phyloP scores from a whole-genome alignment of 1,140 invertebrate species.

The Mactra quadrangularis region DNA sequence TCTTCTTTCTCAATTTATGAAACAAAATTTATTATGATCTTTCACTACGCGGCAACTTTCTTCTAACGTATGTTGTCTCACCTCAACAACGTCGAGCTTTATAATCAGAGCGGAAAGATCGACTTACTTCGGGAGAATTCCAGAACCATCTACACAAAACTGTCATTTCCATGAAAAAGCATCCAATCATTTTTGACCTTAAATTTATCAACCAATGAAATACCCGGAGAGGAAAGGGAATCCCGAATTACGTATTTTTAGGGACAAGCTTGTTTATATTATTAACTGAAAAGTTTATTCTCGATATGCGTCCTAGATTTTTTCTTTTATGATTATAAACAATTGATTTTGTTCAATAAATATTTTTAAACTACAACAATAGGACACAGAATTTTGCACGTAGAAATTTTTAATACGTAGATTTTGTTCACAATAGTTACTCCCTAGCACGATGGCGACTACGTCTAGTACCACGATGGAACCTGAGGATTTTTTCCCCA shows the following conservation, averaged over 20 bases:
- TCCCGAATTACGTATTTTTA: neutral
- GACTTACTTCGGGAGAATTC: constrained; percentile 27
- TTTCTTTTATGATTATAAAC: neutral
- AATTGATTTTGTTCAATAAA: neutral
- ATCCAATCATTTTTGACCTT: neutral
- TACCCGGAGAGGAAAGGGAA: neutral
- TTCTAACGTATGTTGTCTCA: neutral
- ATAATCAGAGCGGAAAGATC: constrained; percentile 12
- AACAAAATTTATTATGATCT: too few relatives aligned
- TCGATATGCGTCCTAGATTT: neutral
- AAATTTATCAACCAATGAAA: constrained; percentile 42
- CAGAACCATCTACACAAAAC: constrained; percentile 10
- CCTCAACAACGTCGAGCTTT: neutral
- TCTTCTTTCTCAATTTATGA: too few relatives aligned
- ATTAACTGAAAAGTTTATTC: too few relatives aligned
- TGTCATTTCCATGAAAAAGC: constrained; percentile 40
- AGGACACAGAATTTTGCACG: neutral
- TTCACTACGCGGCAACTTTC: neutral
- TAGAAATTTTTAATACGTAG: too few relatives aligned
- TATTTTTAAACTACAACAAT: neutral
- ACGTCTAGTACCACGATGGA: constrained; percentile 48
- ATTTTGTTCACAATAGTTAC: too few relatives aligned
- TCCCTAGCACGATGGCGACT: constrained; percentile 40
- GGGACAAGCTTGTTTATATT: too few relatives aligned
- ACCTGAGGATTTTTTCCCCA: constrained; percentile 57